These are phyloP conservation scores for Pipra filicauda DNA, from an alignment of 2,113 vertebrate genomes.

Conservation along the genomic window DNA sequence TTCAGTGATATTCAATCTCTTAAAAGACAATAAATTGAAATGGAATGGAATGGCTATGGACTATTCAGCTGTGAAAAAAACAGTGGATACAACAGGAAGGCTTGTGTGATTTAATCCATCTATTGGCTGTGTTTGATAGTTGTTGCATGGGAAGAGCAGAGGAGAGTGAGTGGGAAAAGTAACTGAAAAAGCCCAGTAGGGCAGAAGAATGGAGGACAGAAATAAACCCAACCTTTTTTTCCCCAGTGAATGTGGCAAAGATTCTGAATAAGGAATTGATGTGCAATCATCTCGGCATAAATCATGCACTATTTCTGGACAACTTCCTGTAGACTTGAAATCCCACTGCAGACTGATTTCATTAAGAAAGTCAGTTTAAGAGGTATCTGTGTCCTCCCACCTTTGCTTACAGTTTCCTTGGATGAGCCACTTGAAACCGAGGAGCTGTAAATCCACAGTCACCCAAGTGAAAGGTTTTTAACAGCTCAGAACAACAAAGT, in stretches of 20 bases:
- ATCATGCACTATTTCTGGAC: neutral
- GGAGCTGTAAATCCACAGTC: neutral
- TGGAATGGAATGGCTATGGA: neutral
- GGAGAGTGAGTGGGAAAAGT: neutral
- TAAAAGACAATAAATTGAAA: neutral
- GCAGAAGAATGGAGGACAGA: neutral
- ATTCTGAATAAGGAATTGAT: neutral
- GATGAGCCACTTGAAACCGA: neutral
- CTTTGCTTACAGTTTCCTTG: neutral
- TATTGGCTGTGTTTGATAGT: neutral
- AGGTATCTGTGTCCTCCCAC: neutral
- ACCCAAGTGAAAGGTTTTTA: neutral
- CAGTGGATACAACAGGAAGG: neutral
- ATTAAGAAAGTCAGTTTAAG: neutral
- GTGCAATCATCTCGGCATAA: neutral
- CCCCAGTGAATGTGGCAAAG: neutral
- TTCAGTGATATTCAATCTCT: neutral
- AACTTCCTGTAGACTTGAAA: neutral
- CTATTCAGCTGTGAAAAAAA: neutral
- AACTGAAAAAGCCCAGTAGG: neutral
- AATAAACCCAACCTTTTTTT: neutral
- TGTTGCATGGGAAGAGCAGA: neutral
- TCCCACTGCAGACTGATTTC: neutral
- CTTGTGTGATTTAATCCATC: neutral
- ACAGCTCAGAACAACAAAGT: neutral